Evolutionary conservation across 2,888 invertebrate genomes (phyloP).

Genomic region (Acleris sparsana): DNA sequence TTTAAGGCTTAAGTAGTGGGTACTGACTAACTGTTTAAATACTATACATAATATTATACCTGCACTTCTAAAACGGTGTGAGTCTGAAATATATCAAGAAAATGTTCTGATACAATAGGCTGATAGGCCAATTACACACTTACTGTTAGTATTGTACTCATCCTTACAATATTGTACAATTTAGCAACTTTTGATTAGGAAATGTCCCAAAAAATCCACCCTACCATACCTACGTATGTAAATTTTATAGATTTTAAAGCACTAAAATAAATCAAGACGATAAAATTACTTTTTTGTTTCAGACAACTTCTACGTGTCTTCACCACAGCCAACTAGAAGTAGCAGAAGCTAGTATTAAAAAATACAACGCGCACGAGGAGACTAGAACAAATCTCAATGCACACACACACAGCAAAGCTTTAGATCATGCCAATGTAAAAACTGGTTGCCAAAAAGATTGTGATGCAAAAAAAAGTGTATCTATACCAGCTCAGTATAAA

Average conservation of each 20-base stretch:
- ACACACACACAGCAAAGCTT: slow-evolving; percentile 39
- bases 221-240: not conserved
- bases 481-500: slow-evolving; percentile 67
- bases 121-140: no score
- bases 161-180: no score
- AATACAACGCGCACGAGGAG: slow-evolving; percentile 38
- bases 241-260: not conserved
- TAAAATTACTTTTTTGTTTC: slow-evolving; percentile 42
- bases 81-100: no score
- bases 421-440: slow-evolving; percentile 41
- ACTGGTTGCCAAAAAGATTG: slow-evolving; percentile 61
- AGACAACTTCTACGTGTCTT: slow-evolving; percentile 74
- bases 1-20: no score
- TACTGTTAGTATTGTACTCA: no score
- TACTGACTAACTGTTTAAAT: no score
- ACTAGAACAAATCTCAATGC: slow-evolving; percentile 39
- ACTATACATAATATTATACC: no score
- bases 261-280: not conserved
- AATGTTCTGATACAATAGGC: no score
- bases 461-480: slow-evolving; percentile 63
- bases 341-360: slow-evolving; percentile 50
- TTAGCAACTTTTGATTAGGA: no score
- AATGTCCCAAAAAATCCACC: no score
- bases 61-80: no score
- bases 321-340: slow-evolving; percentile 76